Conservation (phyloP, 2,113 vertebrate species). For the Pelvicachromis taeniatus region DNA sequence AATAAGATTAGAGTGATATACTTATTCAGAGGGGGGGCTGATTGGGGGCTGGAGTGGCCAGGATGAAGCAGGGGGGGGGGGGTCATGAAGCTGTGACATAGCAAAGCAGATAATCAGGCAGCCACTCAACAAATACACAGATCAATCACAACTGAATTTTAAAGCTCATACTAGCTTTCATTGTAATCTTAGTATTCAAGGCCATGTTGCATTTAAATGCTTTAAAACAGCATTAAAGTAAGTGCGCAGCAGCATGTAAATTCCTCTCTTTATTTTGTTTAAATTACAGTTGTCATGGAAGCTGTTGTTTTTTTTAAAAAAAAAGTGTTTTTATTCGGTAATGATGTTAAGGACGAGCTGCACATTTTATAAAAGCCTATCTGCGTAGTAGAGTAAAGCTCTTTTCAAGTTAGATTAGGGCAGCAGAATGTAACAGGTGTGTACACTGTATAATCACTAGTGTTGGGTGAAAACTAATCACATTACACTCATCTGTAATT, state of each 20-base stretch:
- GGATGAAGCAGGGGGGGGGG: neutral
- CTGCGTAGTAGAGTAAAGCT: neutral
- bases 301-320: neutral
- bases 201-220: neutral
- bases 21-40: neutral
- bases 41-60: neutral
- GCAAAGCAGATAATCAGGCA: neutral
- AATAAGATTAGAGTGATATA: neutral
- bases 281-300: neutral
- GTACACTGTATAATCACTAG: neutral
- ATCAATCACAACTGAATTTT: neutral
- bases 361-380: neutral
- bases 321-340: neutral
- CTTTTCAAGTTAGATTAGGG: neutral
- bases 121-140: neutral
- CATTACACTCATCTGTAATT: neutral
- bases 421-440: neutral
- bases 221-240: neutral
- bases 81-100: too few relatives aligned
- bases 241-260: neutral
- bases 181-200: neutral
- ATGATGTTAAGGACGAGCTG: neutral
- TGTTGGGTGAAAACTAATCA: neutral
- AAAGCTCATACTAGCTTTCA: neutral
- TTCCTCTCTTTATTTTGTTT: neutral